Percentiles rank a stretch among this genome's conserved stretches.
phyloP scores from a whole-genome alignment of 2,797 vertebrate genomes.

The Alectoris magna region DNA sequence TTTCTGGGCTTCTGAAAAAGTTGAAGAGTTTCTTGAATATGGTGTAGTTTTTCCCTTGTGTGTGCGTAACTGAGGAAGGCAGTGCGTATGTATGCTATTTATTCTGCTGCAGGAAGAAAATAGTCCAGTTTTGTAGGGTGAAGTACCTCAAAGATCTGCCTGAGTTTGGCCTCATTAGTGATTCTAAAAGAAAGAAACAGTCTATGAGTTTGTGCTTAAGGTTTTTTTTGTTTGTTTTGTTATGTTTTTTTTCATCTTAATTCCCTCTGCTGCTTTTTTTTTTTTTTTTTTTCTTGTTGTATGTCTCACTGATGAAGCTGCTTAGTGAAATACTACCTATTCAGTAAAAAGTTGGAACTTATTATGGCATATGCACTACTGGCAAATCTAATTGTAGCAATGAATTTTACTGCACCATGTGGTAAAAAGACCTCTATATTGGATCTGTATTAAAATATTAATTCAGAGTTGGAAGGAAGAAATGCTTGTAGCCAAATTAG shows the following conservation, averaged over 20 bases:
- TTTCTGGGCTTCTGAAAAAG: background rate
- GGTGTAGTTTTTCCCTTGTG: background rate
- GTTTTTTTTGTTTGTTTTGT: no score
- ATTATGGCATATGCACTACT: background rate
- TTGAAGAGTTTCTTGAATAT: background rate
- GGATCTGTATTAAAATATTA: background rate
- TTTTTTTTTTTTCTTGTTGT: background rate
- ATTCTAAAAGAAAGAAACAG: background rate
- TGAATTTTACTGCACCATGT: background rate
- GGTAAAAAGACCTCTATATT: background rate
- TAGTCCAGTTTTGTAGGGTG: background rate
- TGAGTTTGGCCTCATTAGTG: background rate
- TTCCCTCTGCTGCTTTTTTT: accelerated
- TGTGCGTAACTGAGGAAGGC: background rate
- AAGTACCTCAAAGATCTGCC: background rate
- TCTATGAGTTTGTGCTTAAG: background rate
- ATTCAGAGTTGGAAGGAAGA: background rate
- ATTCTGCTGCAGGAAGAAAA: background rate
- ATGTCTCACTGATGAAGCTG: background rate
- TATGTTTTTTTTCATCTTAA: background rate
- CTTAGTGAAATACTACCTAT: background rate
- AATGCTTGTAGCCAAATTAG: background rate
- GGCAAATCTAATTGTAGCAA: background rate
- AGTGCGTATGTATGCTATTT: background rate
- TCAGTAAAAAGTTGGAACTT: background rate